Evolutionary conservation across 1,140 invertebrate genomes (phyloP).

Genomic region (Aphelinus certus): DNA sequence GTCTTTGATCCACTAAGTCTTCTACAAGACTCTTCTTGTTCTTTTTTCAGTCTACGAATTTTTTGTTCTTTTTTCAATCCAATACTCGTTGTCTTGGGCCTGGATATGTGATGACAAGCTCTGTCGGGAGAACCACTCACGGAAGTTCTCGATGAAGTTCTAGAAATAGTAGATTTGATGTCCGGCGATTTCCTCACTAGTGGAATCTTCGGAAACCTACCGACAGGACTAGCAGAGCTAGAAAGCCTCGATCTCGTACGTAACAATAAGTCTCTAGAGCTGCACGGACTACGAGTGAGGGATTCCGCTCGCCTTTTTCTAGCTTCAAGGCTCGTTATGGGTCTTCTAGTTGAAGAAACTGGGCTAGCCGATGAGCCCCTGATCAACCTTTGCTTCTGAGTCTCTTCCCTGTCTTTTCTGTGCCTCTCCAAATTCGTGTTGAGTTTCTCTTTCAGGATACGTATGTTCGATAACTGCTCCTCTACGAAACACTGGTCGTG

Average conservation of each 20-base stretch:
- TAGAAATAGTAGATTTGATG: conserved; percentile 31
- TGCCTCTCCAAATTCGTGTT: conserved; percentile 67
- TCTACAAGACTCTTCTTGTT: conserved; percentile 51
- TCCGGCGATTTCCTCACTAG: conserved; percentile 38
- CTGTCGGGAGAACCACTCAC: conserved; percentile 9
- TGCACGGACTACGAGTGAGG: conserved; percentile 31
- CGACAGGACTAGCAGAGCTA: conserved; percentile 40
- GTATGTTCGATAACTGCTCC: conserved; percentile 65
- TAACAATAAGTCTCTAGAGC: not conserved
- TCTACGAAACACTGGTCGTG: conserved; percentile 71
- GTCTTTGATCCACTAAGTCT: conserved; percentile 61
- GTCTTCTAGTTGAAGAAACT: conserved; percentile 29
- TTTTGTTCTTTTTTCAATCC: conserved; percentile 44
- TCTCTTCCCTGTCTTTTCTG: conserved; percentile 61
- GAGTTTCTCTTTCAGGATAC: conserved; percentile 69
- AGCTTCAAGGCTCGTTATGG: conserved; percentile 23
- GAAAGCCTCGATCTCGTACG: conserved; percentile 31
- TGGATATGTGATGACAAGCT: conserved; percentile 20
- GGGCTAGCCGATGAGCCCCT: conserved; percentile 57
- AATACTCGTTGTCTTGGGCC: conserved; percentile 19
- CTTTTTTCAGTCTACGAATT: conserved; percentile 48
- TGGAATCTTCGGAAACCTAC: conserved; percentile 36
- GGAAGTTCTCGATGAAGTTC: conserved; percentile 34
- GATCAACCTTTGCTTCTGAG: conserved; percentile 50
- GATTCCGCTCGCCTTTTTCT: conserved; percentile 49